These are phyloP conservation scores for Alloplasta piceator DNA, from an alignment of 2,888 invertebrate species.

Conservation along the genomic window DNA sequence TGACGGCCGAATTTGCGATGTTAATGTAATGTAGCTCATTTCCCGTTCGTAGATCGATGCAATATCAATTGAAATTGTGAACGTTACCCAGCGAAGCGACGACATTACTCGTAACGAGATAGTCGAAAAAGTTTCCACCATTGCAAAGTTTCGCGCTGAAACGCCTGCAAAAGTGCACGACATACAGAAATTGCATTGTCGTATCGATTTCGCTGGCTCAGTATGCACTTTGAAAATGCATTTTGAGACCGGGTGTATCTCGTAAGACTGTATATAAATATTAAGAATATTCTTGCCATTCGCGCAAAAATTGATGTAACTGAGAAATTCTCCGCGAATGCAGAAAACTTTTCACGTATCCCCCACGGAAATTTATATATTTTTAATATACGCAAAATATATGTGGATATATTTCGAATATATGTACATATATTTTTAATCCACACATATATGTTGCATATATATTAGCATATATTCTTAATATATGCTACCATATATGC, in stretches of 20 bases:
- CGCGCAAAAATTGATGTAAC: too few species aligned
- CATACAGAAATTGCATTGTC: conserved; percentile 14
- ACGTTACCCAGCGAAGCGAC: not conserved
- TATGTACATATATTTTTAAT: too few species aligned
- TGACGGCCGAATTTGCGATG: conserved; percentile 36
- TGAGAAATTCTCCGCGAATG: too few species aligned
- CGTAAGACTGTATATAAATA: conserved; percentile 11
- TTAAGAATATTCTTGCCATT: too few species aligned
- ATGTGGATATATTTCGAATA: too few species aligned
- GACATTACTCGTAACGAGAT: conserved; percentile 42
- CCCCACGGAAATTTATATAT: too few species aligned
- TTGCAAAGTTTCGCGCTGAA: conserved; percentile 38
- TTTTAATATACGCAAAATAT: too few species aligned
- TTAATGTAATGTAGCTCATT: conserved; percentile 60
- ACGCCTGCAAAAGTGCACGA: conserved; percentile 18
- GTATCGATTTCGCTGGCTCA: not conserved
- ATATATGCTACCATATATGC: too few species aligned
- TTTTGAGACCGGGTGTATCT: conserved; percentile 26
- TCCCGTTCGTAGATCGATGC: conserved; percentile 44
- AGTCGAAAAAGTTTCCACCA: conserved; percentile 40
- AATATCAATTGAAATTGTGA: conserved; percentile 54
- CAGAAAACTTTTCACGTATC: too few species aligned
- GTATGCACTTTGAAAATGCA: conserved; percentile 21
- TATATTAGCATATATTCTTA: too few species aligned
- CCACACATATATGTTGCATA: too few species aligned